Conservation (phyloP, 2,113 vertebrate genomes). For the Clarias magur region DNA sequence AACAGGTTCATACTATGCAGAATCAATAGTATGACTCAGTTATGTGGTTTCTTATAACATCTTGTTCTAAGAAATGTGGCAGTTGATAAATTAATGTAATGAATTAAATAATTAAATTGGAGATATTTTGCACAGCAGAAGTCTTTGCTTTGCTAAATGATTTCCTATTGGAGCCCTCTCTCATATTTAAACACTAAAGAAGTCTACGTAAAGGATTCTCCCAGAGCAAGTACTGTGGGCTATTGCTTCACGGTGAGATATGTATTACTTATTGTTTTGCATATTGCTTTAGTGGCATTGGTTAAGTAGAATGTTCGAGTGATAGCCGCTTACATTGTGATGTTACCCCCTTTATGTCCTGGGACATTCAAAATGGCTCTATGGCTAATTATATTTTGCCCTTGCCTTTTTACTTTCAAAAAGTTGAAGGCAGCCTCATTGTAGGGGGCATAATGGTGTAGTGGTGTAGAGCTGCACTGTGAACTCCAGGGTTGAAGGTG, state of each 20-base stretch:
- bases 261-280: neutral
- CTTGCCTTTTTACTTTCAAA: no score
- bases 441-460: no score
- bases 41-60: neutral
- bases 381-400: no score
- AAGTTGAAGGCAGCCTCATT: no score
- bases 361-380: no score
- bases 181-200: neutral
- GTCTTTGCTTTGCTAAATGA: neutral
- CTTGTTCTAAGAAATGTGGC: neutral
- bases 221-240: neutral
- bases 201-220: neutral
- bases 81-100: neutral
- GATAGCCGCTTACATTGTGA: no score
- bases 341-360: no score
- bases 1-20: no score
- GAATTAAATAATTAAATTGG: neutral
- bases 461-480: no score
- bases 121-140: neutral
- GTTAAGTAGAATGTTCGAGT: constrained; percentile 18
- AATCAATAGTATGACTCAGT: neutral
- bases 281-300: constrained; percentile 10
- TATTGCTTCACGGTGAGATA: neutral
- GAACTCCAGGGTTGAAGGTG: no score
- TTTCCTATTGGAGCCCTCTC: neutral